phyloP scores from a whole-genome alignment of 2,888 invertebrate genomes.

The Yponomeuta plumbellus region DNA sequence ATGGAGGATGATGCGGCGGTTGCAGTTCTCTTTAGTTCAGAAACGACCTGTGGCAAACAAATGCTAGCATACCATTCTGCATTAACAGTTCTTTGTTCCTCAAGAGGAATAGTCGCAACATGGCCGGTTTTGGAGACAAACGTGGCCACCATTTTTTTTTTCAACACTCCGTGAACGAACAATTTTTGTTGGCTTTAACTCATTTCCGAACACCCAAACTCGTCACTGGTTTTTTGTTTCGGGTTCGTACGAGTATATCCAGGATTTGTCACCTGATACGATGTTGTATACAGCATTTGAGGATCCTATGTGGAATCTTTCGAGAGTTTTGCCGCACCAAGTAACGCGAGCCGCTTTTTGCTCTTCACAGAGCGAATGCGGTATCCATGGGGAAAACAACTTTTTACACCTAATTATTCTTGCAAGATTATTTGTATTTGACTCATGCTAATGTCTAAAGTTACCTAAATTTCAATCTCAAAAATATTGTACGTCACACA shows the following conservation, averaged over 20 bases:
- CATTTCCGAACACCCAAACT: constrained; percentile 5
- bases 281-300: constrained; percentile 15
- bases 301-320: constrained; percentile 32
- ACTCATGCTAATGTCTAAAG: constrained; percentile 19
- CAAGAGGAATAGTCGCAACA: constrained; percentile 15
- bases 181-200: constrained; percentile 9
- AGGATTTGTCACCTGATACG: constrained; percentile 16
- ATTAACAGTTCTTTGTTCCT: constrained; percentile 18
- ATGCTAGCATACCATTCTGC: constrained; percentile 21
- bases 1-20: constrained; percentile 16
- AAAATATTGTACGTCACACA: no score
- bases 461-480: constrained; percentile 14
- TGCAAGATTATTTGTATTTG: constrained; percentile 20
- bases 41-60: constrained; percentile 21
- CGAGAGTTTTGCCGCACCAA: constrained; percentile 34
- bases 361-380: constrained; percentile 19
- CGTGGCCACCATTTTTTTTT: constrained; percentile 5
- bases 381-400: no score
- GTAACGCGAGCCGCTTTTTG: constrained; percentile 29
- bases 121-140: constrained; percentile 12
- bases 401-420: constrained; percentile 17
- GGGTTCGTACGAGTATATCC: constrained; percentile 13
- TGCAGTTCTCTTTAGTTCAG: constrained; percentile 21
- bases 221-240: constrained; percentile 2
- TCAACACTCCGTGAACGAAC: constrained; percentile 8